phyloP scores from a whole-genome alignment of 2,888 invertebrate genomes.

The Lasius platythorax region DNA sequence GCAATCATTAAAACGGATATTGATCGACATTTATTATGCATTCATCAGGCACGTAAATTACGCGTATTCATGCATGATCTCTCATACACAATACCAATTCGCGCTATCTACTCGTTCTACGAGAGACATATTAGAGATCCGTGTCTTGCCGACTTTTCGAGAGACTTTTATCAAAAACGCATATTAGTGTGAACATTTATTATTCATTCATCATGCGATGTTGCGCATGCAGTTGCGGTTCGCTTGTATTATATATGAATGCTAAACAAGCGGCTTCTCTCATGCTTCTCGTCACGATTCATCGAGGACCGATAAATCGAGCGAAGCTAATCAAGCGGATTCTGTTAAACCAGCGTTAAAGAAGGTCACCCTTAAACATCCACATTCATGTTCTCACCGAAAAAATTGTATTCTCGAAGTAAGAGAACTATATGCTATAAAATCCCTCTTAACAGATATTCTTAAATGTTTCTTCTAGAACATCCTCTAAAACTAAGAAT shows the following conservation, averaged over 20 bases:
- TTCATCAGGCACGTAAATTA: conserved; percentile 35
- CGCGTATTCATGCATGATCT: conserved; percentile 18
- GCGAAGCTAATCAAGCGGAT: not conserved
- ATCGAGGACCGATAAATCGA: conserved; percentile 19
- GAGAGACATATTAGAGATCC: conserved; percentile 5
- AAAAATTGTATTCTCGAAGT: too few species aligned
- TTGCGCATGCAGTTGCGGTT: conserved; percentile 4
- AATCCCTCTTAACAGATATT: too few species aligned
- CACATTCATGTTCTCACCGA: conserved; percentile 9
- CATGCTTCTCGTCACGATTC: not conserved
- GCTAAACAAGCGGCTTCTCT: not conserved
- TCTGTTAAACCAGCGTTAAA: conserved; percentile 11
- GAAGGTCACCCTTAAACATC: conserved; percentile 31
- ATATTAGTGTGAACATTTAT: not conserved
- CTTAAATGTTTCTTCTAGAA: too few species aligned
- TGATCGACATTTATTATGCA: conserved; percentile 40
- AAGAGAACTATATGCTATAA: too few species aligned
- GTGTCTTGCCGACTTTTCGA: not conserved
- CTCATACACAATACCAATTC: not conserved
- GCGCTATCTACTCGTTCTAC: not conserved
- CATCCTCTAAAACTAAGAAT: too few species aligned
- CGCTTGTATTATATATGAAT: not conserved
- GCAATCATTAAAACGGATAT: not conserved
- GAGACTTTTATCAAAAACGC: conserved; percentile 4
- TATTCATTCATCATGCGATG: conserved; percentile 30